Evolutionary conservation across 2,797 vertebrate genomes (phyloP), one percentile per base, ranked within the genome.

Genomic region (Chrosomus eos): DNA sequence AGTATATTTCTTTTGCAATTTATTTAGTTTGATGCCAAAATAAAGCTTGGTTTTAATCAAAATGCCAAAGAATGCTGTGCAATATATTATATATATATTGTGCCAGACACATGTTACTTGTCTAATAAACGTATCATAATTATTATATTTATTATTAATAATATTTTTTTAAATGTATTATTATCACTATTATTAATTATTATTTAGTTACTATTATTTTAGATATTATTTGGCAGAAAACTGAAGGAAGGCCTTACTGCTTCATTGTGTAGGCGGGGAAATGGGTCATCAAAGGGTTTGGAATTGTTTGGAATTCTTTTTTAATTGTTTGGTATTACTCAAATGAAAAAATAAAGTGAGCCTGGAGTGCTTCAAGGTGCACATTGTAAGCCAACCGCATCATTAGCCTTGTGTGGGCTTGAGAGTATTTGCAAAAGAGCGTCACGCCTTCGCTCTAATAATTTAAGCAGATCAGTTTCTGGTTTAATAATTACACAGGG

Each of bases 381-480:
- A 72, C 23, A 33, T 5, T n/a, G 14, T 62, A 79, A 53, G 45
- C 38, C 13, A 40, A 82, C 14, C 4, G 58, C 70, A 43, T n/a
- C 23, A 26, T 82, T 55, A 60, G 67, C 43, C 77, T 36, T 51
- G n/a, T 1, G 31, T 70, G 64, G 51, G 68, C 36, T 71, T 23
- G 31, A 51, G 48, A 67, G 51, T 45, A 67, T 71, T 78, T 38
- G 38, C 66, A 68, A 31, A 68, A 28, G 26, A 58, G 28, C 40
- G 33, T 58, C 48, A 60, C 7, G 6, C 51, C 83, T 58, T 66
- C 13, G n/a, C 51, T 33, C 51, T 53, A 84, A 48, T 78, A 33
- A 62, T 60, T 70, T 60, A 51, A 78, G 66, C 26, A 60, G 74
- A 62, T 71, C 43, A 31, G 43, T 51, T 36, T 73, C 31, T 62